Evolutionary conservation across 2,888 invertebrate genomes (phyloP).

Genomic region (Ellobium chinense): DNA sequence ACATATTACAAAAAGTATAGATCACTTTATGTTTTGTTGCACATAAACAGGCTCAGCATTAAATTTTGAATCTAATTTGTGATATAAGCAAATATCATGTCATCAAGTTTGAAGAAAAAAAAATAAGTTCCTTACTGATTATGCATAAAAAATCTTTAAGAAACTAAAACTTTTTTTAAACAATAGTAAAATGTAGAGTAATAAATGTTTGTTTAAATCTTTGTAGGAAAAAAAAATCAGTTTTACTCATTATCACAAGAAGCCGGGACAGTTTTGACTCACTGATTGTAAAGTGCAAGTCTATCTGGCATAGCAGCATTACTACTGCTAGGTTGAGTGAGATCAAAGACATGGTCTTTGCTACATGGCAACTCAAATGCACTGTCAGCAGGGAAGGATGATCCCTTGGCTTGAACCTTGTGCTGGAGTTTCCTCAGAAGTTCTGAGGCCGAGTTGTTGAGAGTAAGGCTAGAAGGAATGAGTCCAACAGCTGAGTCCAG

Average conservation of each 20-base stretch:
- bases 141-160: too few relatives aligned
- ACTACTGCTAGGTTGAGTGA: conserved; percentile 42
- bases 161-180: too few relatives aligned
- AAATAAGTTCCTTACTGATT: too few relatives aligned
- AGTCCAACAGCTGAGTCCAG: conserved; percentile 60
- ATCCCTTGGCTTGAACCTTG: conserved; percentile 75
- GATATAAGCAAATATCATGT: too few relatives aligned
- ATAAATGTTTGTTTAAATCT: background rate
- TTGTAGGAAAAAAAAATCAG: background rate
- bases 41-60: too few relatives aligned
- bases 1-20: too few relatives aligned
- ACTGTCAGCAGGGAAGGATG: conserved; percentile 50
- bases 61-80: too few relatives aligned
- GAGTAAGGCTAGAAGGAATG: conserved; percentile 65
- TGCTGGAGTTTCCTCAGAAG: conserved; percentile 76
- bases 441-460: conserved; percentile 77
- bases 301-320: conserved; percentile 47
- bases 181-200: background rate
- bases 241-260: conserved; percentile 13
- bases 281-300: conserved; percentile 50
- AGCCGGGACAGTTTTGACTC: background rate
- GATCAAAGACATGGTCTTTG: conserved; percentile 40
- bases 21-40: too few relatives aligned
- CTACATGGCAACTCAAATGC: conserved; percentile 48
- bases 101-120: too few relatives aligned